Evolutionary conservation across 2,888 invertebrate species (phyloP), one percentile per base, ranked within the genome.

Genomic region (Epistrophe grossulariae): DNA sequence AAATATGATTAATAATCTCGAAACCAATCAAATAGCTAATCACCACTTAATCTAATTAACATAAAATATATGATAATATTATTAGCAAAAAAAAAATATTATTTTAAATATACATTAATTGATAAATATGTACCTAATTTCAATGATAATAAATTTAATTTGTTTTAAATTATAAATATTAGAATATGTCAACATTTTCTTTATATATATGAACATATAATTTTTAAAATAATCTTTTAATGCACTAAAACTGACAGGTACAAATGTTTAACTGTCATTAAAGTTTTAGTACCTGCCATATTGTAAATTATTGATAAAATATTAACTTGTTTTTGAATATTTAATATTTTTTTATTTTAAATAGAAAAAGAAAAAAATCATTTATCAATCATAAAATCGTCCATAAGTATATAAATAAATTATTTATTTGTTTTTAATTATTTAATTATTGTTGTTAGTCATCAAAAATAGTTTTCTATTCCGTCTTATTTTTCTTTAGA

Each of bases 191-290:
- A 24, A 60, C 4, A 40, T 19, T 15, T 40, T 43, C 2, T 10
- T 10, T 43, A 5, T 57, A 17, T 38, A 11, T 24, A 24, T n/a
- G n/a, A n/a, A n/a, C 24, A 24, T 24, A 59, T 57, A 40, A 43
- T n/a, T 43, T 59, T 59, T 0, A 59, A 24, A 62, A 62, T 62
- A 24, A 62, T 62, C 28, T 43, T n/a, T 62, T 28, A 10, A 43
- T n/a, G 28, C 9, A 43, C 8, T 43, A 24, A 62, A 62, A 28
- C 0, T 45, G 62, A 62, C 62, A 45, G 15, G 0, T 43, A 62
- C 62, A 62, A 43, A 62, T 62, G 62, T 43, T 43, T 0, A 15
- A 15, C 15, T 62, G 62, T n/a, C 62, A 28, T 2, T 24, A n/a
- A 43, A 10, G 43, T 43, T 45, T 40, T 62, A 62, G 15, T 24